These are phyloP conservation scores for Ctenochaetus hawaiiensis DNA, from an alignment of 2,797 vertebrate genomes.

Conservation along the genomic window DNA sequence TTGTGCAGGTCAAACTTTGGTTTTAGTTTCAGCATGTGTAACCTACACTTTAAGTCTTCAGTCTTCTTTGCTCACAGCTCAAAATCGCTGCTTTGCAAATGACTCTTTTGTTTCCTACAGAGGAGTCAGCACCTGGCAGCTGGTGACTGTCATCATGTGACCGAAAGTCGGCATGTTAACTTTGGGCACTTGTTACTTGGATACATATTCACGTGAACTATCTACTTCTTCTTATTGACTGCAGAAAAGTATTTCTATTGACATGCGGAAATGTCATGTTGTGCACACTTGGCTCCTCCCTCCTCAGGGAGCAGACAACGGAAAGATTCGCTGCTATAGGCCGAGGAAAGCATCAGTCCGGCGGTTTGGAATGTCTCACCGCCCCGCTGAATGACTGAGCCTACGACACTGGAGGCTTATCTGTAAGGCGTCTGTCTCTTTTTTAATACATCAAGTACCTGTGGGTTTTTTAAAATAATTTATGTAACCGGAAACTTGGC, in stretches of 20 bases:
- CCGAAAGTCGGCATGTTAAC: constrained; percentile 24
- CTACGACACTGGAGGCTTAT: constrained; percentile 7
- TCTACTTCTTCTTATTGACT: constrained; percentile 17
- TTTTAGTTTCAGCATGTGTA: constrained; percentile 78
- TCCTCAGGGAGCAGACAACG: constrained; percentile 6
- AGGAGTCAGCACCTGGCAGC: constrained; percentile 41
- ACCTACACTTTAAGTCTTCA: neutral
- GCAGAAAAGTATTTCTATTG: constrained; percentile 7
- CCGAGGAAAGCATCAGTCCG: constrained; percentile 51
- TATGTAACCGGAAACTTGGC: too few species aligned
- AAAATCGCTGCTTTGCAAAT: neutral
- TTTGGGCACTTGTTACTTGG: neutral
- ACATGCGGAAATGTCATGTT: constrained; percentile 68
- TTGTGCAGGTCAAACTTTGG: constrained; percentile 77
- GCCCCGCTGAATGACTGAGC: constrained; percentile 37
- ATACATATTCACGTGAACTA: neutral
- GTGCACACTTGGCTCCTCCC: constrained; percentile 44
- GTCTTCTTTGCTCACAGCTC: neutral
- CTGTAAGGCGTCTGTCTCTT: neutral
- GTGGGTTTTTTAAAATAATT: too few species aligned
- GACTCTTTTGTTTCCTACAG: constrained; percentile 7
- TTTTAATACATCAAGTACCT: neutral
- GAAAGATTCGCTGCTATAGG: constrained; percentile 55
- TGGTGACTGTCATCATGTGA: constrained; percentile 69
- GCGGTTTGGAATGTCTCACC: constrained; percentile 66